Conservation (phyloP, 2,888 invertebrate genomes). For the Eupithecia centaureata region DNA sequence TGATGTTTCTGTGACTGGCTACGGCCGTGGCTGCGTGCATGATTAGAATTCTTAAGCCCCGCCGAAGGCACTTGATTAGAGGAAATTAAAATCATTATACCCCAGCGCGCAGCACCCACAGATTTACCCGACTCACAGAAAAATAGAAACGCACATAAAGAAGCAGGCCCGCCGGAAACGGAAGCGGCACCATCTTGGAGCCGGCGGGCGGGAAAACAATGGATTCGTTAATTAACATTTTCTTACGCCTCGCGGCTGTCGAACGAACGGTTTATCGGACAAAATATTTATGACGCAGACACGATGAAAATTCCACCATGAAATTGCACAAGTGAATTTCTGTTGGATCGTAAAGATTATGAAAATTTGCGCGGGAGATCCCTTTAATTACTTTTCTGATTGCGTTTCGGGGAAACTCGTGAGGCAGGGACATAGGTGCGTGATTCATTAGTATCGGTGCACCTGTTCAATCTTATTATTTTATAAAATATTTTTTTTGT, state of each 20-base stretch:
- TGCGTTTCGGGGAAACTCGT: slow-evolving; percentile 35
- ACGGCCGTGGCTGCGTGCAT: slow-evolving; percentile 65
- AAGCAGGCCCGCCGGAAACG: slow-evolving; percentile 81
- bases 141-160: slow-evolving; percentile 83
- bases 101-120: slow-evolving; percentile 73
- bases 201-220: slow-evolving; percentile 88
- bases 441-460: slow-evolving; percentile 46
- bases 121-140: slow-evolving; percentile 73
- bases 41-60: slow-evolving; percentile 84
- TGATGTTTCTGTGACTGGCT: slow-evolving; percentile 82
- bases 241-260: slow-evolving; percentile 86
- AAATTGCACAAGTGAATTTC: slow-evolving; percentile 71
- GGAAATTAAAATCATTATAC: slow-evolving; percentile 85
- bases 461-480: slow-evolving; percentile 39
- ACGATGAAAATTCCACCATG: slow-evolving; percentile 76
- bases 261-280: slow-evolving; percentile 85
- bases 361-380: slow-evolving; percentile 47
- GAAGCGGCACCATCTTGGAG: slow-evolving; percentile 85
- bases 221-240: slow-evolving; percentile 91
- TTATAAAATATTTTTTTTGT: neutral
- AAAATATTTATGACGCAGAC: slow-evolving; percentile 82
- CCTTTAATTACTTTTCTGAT: slow-evolving; percentile 47
- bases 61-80: slow-evolving; percentile 84
- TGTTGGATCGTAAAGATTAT: slow-evolving; percentile 58
- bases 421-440: slow-evolving; percentile 33